Evolutionary conservation across 2,113 vertebrate genomes (phyloP), one percentile per base, ranked within the genome.

Genomic region (Oryzias woworae): DNA sequence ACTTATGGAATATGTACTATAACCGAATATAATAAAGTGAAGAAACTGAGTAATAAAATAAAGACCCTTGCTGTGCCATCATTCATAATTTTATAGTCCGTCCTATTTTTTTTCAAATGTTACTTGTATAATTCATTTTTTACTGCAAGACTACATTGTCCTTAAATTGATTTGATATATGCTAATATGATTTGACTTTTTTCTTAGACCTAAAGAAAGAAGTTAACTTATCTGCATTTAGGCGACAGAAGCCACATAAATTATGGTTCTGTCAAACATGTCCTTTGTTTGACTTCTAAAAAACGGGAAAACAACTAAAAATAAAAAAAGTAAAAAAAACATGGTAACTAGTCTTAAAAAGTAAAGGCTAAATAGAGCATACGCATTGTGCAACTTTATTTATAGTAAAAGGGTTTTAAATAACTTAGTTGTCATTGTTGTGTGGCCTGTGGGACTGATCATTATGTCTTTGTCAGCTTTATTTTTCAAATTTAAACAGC

Each of bases 391-490:
- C 55, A 75, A 77, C 77, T 83, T 81, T 69, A 83, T 71, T 68
- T 24, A 54, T 31, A 51, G 54, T 70, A 61, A 81, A 83, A 85
- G 59, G 67, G 64, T 60, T 85, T 84, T 56, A 54, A 71, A 83
- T 71, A 87, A 87, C 78, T 77, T 68, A 43, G 36, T 65, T 52
- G 79, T 65, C 70, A 71, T 74, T 70, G n/a, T n/a, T n/a, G 56
- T 70, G 57, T 75, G 80, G 77, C 80, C 88, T 58, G 65, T 73
- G 83, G 85, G 87, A 87, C 65, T 66, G 84, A 86, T 79, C 80
- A 90, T 88, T 88, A 88, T 85, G 87, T 80, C 87, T 81, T 76
- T 88, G 88, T 87, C 87, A 82, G 84, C 86, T 84, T 77, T 85
- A 81, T 81, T 86, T 85, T 74, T 86, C 51, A 77, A 83, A 87